Conservation (phyloP, 2,797 vertebrate genomes). For the Manis crassicaudata region DNA sequence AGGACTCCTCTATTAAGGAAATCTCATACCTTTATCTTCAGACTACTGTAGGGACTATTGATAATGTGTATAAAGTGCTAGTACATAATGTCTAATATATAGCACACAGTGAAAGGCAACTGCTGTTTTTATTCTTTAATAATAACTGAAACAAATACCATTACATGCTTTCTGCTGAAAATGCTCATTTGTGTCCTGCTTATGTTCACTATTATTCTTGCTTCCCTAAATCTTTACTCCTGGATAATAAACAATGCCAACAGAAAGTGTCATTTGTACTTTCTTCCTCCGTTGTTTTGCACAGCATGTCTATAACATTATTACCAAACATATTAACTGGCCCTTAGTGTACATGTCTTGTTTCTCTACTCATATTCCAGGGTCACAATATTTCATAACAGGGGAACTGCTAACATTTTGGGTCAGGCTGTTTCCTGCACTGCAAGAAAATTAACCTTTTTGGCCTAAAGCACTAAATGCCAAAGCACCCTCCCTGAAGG, state of each 20-base stretch:
- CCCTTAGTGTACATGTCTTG: background rate
- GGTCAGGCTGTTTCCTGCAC: background rate
- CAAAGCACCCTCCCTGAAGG: background rate
- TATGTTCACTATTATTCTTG: background rate
- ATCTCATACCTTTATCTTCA: background rate
- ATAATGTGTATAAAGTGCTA: background rate
- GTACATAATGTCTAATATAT: background rate
- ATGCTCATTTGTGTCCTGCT: background rate
- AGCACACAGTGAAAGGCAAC: background rate
- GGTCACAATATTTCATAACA: slow-evolving; percentile 32
- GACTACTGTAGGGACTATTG: background rate
- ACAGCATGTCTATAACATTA: background rate
- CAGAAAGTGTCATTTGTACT: background rate
- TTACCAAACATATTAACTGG: background rate
- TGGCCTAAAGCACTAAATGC: background rate
- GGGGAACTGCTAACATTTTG: background rate
- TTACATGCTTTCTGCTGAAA: background rate
- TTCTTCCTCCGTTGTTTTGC: slow-evolving; percentile 6
- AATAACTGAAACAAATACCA: background rate
- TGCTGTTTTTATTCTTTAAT: background rate
- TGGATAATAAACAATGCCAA: background rate
- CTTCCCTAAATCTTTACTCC: no score
- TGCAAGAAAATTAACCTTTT: slow-evolving; percentile 20
- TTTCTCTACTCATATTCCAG: background rate
- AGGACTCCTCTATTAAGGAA: background rate